Evolutionary conservation across 2,113 vertebrate genomes (phyloP), one percentile per base, ranked within the genome.

Genomic region (Atherinomorus stipes): DNA sequence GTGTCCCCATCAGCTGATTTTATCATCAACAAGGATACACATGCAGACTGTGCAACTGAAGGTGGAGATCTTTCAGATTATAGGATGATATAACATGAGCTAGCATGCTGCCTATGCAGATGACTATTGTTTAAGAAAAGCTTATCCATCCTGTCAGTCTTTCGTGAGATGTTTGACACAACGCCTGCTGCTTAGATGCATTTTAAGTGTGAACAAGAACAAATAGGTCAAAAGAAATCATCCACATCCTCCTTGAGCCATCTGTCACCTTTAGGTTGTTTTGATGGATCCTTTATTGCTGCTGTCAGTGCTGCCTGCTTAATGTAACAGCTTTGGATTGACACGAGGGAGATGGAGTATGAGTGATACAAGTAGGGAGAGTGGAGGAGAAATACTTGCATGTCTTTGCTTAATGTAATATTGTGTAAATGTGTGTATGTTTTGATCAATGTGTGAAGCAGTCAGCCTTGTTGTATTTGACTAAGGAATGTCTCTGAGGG

Each of bases 401-500:
- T 72, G 65, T 25, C 61, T 78, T 54, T 78, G n/a, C 57, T 54
- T 65, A 71, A 62, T 61, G 51, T 22, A 56, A 71, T 70, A 44
- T 56, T 42, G 2, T 23, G 38, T 65, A 31, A 1, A 47, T 18
- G n/a, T 42, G 40, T 42, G 11, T 40, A 65, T 74, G 59, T 89
- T 88, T 88, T 88, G 76, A 89, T 88, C 84, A 84, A 76, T 82
- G 69, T 77, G 64, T 53, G 62, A 80, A 69, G 76, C 81, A 86
- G 75, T 74, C 73, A 82, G 76, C 74, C 74, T 84, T 74, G 67
- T 78, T 89, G 80, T 76, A 78, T 89, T 82, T 80, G 71, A 80
- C 67, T 85, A 64, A 52, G 40, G 65, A 68, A 69, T 75, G 84
- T 84, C 76, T 78, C 87, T 79, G 72, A 66, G 83, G 81, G 69